Percentiles rank a stretch among this genome's conserved stretches.
Evolutionary conservation across 2,888 invertebrate genomes (phyloP).

Genomic region (Acanthococcus lagerstroemiae): DNA sequence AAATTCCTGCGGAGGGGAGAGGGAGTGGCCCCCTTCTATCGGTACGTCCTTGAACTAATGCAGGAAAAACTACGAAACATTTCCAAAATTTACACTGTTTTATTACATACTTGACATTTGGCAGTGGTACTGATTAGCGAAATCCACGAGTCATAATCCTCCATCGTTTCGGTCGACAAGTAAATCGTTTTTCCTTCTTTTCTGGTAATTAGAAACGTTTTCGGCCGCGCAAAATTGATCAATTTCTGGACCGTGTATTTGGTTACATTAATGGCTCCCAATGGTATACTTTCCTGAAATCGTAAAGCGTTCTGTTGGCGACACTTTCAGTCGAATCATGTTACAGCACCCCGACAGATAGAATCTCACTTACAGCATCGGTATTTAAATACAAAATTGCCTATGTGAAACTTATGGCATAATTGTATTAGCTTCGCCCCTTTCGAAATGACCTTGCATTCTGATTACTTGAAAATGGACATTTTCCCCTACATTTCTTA

Average conservation of each 20-base stretch:
- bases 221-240: constrained; percentile 16
- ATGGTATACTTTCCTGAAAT: constrained; percentile 27
- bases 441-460: too few species aligned
- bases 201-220: constrained; percentile 23
- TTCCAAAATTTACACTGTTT: too few species aligned
- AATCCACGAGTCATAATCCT: constrained; percentile 27
- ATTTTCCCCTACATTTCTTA: too few species aligned
- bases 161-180: constrained; percentile 12
- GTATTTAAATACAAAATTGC: too few species aligned
- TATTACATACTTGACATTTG: constrained; percentile 2
- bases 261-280: constrained; percentile 25
- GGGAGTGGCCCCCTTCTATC: too few species aligned
- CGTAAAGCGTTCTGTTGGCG: neutral
- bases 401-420: too few species aligned
- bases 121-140: constrained; percentile 14
- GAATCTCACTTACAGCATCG: too few species aligned
- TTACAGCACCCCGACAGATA: too few species aligned
- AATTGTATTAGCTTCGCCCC: too few species aligned
- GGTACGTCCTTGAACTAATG: neutral
- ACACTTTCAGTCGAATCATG: too few species aligned
- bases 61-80: neutral
- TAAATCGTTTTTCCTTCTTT: constrained; percentile 28
- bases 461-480: too few species aligned
- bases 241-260: constrained; percentile 27
- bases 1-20: too few species aligned